Conservation (phyloP, 64 coral and sea anemone genomes). For the Acropora tenuis region DNA sequence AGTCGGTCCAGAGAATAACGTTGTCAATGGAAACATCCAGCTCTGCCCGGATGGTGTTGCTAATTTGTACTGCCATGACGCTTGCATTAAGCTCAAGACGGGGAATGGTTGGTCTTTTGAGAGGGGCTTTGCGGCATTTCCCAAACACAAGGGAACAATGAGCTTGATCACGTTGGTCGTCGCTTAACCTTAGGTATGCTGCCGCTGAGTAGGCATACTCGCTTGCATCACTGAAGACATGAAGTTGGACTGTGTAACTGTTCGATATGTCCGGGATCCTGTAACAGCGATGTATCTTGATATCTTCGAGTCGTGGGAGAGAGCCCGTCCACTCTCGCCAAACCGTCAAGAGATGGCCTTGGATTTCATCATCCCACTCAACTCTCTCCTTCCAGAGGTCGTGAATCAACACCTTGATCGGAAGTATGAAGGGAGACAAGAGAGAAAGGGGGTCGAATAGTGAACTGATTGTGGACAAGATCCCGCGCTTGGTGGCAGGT, state of each 20-base stretch:
- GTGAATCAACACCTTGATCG: conserved; percentile 32
- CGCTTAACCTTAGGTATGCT: conserved; percentile 28
- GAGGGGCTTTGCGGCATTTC: conserved; percentile 33
- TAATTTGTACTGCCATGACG: not conserved
- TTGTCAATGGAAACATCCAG: conserved; percentile 6
- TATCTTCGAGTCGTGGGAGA: not conserved
- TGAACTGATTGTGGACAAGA: conserved; percentile 38
- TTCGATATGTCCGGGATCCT: not conserved
- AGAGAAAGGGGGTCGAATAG: conserved; percentile 28
- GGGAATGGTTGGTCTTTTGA: conserved; percentile 27
- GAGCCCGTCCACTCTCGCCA: not conserved
- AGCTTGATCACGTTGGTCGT: not conserved
- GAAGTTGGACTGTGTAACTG: not conserved
- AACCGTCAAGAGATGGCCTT: not conserved
- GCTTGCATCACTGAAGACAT: conserved; percentile 38
- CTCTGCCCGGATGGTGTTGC: not conserved
- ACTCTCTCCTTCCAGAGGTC: not conserved
- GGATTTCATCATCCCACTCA: conserved; percentile 41
- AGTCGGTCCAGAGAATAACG: conserved; percentile 33
- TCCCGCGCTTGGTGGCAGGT: conserved; percentile 18
- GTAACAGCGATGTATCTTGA: conserved; percentile 36
- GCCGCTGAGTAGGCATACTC: conserved; percentile 37
- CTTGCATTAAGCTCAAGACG: conserved; percentile 19
- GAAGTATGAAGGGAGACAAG: conserved; percentile 14
- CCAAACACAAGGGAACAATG: conserved; percentile 40